Percentiles rank a stretch among this genome's conserved stretches.
Evolutionary conservation across 2,113 vertebrate genomes (phyloP).

Genomic region (Rhabdornis inornatus): DNA sequence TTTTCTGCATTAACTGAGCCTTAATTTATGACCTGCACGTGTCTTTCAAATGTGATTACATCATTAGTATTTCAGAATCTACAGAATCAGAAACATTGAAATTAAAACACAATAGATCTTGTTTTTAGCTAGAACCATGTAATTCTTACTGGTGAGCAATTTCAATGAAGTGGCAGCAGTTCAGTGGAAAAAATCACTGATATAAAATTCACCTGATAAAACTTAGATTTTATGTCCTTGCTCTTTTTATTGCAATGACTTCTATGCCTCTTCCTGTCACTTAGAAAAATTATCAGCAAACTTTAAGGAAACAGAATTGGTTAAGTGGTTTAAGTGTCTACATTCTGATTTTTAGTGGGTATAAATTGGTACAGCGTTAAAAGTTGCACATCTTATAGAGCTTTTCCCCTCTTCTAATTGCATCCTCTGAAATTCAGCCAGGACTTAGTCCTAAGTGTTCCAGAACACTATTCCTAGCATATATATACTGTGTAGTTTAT

Average conservation of each 20-base stretch:
- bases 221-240: neutral
- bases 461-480: neutral
- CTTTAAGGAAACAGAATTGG: neutral
- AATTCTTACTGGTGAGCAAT: neutral
- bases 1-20: neutral
- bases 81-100: neutral
- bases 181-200: neutral
- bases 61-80: neutral
- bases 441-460: neutral
- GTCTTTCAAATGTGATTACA: neutral
- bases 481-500: neutral
- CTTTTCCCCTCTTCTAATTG: neutral
- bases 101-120: neutral
- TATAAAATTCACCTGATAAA: neutral
- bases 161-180: neutral
- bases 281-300: neutral
- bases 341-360: neutral
- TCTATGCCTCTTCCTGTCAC: neutral
- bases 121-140: neutral
- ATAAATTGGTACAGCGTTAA: neutral
- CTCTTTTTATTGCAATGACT: neutral
- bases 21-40: neutral
- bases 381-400: neutral
- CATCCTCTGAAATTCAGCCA: neutral
- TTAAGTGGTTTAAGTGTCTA: neutral